A percentile compares a stretch with the other conserved stretches of the same genome.
Evolutionary conservation across 2,113 vertebrate genomes (phyloP).

Genomic region (Oplegnathus fasciatus): DNA sequence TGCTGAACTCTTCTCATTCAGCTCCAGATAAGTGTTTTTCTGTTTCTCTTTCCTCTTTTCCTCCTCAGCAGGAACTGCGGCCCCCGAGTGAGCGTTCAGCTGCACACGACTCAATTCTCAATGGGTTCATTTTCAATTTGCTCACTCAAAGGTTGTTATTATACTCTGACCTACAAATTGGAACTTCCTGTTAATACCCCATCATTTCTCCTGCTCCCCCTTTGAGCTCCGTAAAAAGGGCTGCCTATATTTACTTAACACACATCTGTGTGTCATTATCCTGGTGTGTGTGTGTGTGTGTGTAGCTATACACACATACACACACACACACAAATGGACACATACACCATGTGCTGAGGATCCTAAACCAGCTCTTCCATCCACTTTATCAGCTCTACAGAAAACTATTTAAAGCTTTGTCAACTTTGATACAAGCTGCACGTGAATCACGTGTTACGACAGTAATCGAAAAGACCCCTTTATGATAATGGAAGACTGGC

Average conservation of each 20-base stretch:
- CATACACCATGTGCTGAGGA: slow-evolving; percentile 27
- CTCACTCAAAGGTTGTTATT: slow-evolving; percentile 82
- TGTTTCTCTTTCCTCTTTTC: slow-evolving; percentile 67
- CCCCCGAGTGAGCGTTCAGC: slow-evolving; percentile 75
- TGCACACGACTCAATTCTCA: slow-evolving; percentile 79
- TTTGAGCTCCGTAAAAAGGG: slow-evolving; percentile 67
- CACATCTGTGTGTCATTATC: slow-evolving; percentile 79
- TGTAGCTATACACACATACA: background rate
- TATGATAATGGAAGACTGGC: slow-evolving; percentile 32
- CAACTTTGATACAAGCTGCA: slow-evolving; percentile 42
- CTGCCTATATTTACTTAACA: slow-evolving; percentile 76
- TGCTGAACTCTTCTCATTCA: slow-evolving; percentile 59
- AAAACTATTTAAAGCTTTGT: slow-evolving; percentile 63
- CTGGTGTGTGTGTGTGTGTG: slow-evolving; percentile 28
- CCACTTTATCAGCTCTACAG: slow-evolving; percentile 50
- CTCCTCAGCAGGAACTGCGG: slow-evolving; percentile 77
- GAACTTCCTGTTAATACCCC: slow-evolving; percentile 82
- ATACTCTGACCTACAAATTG: slow-evolving; percentile 84
- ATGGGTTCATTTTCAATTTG: slow-evolving; percentile 81
- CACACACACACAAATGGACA: slow-evolving; percentile 22
- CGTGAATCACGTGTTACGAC: slow-evolving; percentile 11
- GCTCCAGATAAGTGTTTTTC: slow-evolving; percentile 75
- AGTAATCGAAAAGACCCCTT: slow-evolving; percentile 31
- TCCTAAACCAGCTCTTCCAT: slow-evolving; percentile 43
- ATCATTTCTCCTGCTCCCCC: slow-evolving; percentile 71